Conservation (phyloP, 2,888 invertebrate genomes). For the Bellardia bayeri region DNA sequence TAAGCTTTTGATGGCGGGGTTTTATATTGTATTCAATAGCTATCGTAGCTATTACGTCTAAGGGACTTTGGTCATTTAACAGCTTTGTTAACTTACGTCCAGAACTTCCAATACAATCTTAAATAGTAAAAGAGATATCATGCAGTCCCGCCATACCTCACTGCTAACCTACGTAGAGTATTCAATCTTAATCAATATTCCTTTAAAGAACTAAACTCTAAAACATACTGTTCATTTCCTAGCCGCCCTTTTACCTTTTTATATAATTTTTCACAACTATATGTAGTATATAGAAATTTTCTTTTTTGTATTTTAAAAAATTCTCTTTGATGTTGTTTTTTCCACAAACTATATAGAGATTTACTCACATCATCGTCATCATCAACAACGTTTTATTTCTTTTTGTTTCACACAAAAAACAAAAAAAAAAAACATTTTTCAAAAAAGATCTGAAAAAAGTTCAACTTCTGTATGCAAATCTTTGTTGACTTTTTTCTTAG, state of each 20-base stretch:
- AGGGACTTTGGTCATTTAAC: no score
- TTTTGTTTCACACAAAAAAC: conserved; percentile 48
- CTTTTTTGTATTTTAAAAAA: conserved; percentile 60
- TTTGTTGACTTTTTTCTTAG: conserved; percentile 62
- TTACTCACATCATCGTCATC: conserved; percentile 61
- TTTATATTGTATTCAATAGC: no score
- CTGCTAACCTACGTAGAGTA: no score
- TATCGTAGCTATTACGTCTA: no score
- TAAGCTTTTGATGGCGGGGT: no score
- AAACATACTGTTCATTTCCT: conserved; percentile 12
- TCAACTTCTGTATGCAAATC: conserved; percentile 67
- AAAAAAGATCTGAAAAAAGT: conserved; percentile 39
- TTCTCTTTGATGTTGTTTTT: conserved; percentile 73
- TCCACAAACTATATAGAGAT: conserved; percentile 55
- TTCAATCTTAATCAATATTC: no score
- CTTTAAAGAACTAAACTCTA: background rate
- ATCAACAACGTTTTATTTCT: conserved; percentile 37
- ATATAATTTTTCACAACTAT: conserved; percentile 48
- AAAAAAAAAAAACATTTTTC: conserved; percentile 21
- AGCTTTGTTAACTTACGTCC: no score
- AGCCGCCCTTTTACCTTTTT: conserved; percentile 28
- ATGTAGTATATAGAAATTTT: conserved; percentile 5
- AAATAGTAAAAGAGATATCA: no score
- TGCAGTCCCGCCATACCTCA: no score
- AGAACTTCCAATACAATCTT: no score